Percentiles rank a stretch among this genome's conserved stretches.
Evolutionary conservation across 2,888 invertebrate genomes (phyloP).

Genomic region (Ectemnius cavifrons): DNA sequence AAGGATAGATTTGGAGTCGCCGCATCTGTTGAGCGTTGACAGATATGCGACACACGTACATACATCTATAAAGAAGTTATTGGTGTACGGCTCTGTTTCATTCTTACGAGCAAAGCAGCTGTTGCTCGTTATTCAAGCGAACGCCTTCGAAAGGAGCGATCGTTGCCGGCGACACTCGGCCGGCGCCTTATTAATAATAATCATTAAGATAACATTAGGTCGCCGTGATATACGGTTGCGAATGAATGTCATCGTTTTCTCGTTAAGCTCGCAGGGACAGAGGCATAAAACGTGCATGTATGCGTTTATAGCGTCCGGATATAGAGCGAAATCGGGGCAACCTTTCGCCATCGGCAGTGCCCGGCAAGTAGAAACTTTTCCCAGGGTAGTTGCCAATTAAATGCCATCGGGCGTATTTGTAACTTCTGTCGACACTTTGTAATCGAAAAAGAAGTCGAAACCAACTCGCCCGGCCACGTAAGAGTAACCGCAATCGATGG

Average conservation of each 20-base stretch:
- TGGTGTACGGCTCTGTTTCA: background rate
- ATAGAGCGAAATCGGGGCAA: conserved; percentile 39
- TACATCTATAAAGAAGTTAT: background rate
- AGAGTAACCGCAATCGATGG: no score
- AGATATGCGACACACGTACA: background rate
- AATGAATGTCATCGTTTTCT: conserved; percentile 10
- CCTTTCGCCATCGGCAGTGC: conserved; percentile 25
- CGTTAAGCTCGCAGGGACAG: background rate
- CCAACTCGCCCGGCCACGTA: no score
- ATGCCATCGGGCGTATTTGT: conserved; percentile 35
- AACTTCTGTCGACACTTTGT: conserved; percentile 11
- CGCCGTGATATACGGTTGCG: background rate
- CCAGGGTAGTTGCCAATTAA: conserved; percentile 36
- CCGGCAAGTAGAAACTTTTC: conserved; percentile 14
- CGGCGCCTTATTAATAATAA: conserved; percentile 8
- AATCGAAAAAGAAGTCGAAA: background rate
- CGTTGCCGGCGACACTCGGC: background rate
- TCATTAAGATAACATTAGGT: background rate
- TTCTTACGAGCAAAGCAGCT: background rate
- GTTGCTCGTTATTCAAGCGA: conserved; percentile 1
- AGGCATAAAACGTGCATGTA: no score
- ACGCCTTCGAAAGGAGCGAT: background rate
- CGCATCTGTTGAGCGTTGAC: background rate
- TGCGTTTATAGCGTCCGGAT: conserved; percentile 17
- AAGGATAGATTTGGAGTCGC: background rate